These are phyloP conservation scores for Polymixis lichenea DNA, from an alignment of 2,888 invertebrate species.

Conservation along the genomic window DNA sequence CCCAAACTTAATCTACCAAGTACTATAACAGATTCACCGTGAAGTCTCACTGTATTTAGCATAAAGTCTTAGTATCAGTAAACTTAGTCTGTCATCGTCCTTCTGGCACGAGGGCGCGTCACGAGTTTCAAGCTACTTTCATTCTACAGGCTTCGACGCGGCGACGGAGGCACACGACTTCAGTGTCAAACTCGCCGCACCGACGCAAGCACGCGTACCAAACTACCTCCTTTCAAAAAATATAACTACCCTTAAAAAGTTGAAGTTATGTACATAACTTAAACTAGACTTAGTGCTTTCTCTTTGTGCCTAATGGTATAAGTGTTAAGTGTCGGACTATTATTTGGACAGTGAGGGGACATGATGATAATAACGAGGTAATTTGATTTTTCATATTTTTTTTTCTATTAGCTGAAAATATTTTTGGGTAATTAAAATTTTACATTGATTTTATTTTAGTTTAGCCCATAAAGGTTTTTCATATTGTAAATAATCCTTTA, in stretches of 20 bases:
- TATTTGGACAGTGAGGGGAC: constrained; percentile 75
- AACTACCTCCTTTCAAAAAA: constrained; percentile 29
- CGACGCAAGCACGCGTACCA: constrained; percentile 78
- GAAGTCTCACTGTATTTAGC: constrained; percentile 59
- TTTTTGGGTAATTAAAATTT: neutral
- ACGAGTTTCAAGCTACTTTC: constrained; percentile 69
- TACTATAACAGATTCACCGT: constrained; percentile 53
- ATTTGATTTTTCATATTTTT: constrained; percentile 37
- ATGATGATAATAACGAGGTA: constrained; percentile 81
- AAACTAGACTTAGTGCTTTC: constrained; percentile 74
- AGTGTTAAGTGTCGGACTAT: constrained; percentile 77
- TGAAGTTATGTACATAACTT: constrained; percentile 67
- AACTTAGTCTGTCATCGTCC: constrained; percentile 58
- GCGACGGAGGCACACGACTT: constrained; percentile 69
- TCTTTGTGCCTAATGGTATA: constrained; percentile 80
- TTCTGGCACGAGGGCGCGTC: constrained; percentile 50
- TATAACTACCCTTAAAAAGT: constrained; percentile 48
- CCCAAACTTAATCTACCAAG: constrained; percentile 15
- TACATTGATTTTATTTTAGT: neutral
- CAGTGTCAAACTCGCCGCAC: constrained; percentile 81
- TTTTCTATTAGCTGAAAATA: neutral
- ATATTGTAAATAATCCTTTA: neutral
- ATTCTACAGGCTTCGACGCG: constrained; percentile 65
- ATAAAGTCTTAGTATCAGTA: constrained; percentile 46
- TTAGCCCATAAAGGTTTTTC: neutral